Conservation (phyloP, 2,113 vertebrate species). For the Triplophysa tibetana region DNA sequence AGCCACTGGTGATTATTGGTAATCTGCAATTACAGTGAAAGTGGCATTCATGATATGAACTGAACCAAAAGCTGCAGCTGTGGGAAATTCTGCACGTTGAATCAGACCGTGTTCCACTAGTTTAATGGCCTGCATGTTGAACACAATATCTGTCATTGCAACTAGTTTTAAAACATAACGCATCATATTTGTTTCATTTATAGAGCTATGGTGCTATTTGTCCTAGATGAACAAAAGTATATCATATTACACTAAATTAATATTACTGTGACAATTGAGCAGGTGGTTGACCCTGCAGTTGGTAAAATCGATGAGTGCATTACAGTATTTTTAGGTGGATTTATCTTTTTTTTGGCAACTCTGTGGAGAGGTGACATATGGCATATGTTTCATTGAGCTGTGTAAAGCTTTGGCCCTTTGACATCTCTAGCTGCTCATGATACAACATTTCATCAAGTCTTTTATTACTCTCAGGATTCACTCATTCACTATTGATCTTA, state of each 20-base stretch:
- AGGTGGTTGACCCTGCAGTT: constrained; percentile 30
- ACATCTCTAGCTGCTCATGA: constrained; percentile 14
- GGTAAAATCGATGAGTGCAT: constrained; percentile 36
- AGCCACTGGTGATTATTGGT: constrained; percentile 47
- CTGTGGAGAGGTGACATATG: constrained; percentile 13
- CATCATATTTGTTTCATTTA: neutral
- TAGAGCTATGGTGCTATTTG: neutral
- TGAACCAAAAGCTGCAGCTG: constrained; percentile 22
- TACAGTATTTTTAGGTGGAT: constrained; percentile 16
- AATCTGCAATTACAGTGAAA: constrained; percentile 26
- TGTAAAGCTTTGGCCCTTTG: constrained; percentile 8
- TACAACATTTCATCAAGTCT: constrained; percentile 10
- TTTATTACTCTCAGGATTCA: neutral
- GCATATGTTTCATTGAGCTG: constrained; percentile 15
- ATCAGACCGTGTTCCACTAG: constrained; percentile 31
- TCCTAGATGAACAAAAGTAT: neutral
- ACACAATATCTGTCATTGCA: neutral
- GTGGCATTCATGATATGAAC: constrained; percentile 30
- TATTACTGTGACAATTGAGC: constrained; percentile 17
- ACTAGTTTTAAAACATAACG: neutral
- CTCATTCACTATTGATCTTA: constrained; percentile 7
- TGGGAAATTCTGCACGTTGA: constrained; percentile 36
- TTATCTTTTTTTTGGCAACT: neutral
- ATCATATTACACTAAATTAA: constrained; percentile 5
- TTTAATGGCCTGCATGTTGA: constrained; percentile 17